Evolutionary conservation across 2,888 invertebrate genomes (phyloP).

Genomic region (Gonocerus acuteangulatus): DNA sequence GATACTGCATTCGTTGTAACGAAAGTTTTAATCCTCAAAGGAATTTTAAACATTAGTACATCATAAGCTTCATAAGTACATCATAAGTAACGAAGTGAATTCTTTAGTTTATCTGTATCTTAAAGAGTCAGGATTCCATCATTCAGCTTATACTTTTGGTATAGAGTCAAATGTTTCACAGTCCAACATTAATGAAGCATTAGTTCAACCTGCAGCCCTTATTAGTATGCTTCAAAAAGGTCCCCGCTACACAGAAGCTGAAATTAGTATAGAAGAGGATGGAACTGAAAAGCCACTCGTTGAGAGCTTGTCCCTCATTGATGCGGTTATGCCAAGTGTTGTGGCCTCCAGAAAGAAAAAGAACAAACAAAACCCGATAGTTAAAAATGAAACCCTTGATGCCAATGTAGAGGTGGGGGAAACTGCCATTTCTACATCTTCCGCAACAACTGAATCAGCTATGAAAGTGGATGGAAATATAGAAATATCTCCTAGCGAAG

Average conservation of each 20-base stretch:
- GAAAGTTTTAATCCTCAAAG: slow-evolving; percentile 1
- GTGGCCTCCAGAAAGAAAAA: slow-evolving; percentile 67
- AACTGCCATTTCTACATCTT: slow-evolving; percentile 46
- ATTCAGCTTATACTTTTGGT: slow-evolving; percentile 97
- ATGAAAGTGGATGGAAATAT: slow-evolving; percentile 53
- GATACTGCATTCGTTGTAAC: neutral
- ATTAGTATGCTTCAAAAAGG: slow-evolving; percentile 95
- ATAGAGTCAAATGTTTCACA: slow-evolving; percentile 97
- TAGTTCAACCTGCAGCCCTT: slow-evolving; percentile 92
- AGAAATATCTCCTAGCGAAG: slow-evolving; percentile 91
- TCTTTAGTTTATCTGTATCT: slow-evolving; percentile 96
- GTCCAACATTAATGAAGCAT: slow-evolving; percentile 94
- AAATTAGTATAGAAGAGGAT: slow-evolving; percentile 89
- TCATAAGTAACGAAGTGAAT: slow-evolving; percentile 98
- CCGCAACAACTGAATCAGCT: slow-evolving; percentile 55
- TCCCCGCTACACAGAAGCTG: slow-evolving; percentile 95
- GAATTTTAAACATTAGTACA: slow-evolving; percentile 34
- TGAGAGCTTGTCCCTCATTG: slow-evolving; percentile 91
- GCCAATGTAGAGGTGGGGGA: slow-evolving; percentile 75
- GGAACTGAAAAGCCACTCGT: slow-evolving; percentile 76
- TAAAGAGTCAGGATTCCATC: slow-evolving; percentile 96
- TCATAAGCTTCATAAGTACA: slow-evolving; percentile 98
- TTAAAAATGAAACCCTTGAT: slow-evolving; percentile 69
- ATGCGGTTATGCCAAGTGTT: slow-evolving; percentile 92
- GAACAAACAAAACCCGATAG: slow-evolving; percentile 70